Evolutionary conservation across 2,113 vertebrate species (phyloP).

Genomic region (Climacteris rufus): DNA sequence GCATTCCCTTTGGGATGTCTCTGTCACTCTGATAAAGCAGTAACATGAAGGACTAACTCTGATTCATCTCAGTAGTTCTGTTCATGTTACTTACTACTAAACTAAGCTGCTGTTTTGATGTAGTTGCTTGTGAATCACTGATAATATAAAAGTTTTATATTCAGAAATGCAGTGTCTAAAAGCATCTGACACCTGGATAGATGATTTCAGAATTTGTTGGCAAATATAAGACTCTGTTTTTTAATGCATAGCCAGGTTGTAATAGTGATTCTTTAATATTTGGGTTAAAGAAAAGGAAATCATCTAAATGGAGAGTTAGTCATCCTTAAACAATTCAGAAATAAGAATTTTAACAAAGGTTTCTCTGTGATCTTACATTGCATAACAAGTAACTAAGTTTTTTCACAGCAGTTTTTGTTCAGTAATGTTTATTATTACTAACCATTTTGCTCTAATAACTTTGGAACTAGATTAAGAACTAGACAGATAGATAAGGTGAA

Average conservation of each 20-base stretch:
- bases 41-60: neutral
- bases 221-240: neutral
- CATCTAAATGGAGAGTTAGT: neutral
- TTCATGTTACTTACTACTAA: neutral
- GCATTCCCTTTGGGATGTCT: neutral
- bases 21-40: neutral
- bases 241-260: neutral
- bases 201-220: neutral
- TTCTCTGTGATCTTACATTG: neutral
- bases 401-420: neutral
- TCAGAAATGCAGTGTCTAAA: neutral
- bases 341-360: neutral
- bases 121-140: neutral
- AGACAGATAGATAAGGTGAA: neutral
- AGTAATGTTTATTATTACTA: neutral
- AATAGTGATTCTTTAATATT: neutral
- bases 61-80: neutral
- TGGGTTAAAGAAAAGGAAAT: neutral
- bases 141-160: neutral
- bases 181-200: neutral
- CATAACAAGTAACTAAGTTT: neutral
- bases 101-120: neutral
- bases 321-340: neutral
- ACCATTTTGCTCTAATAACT: neutral
- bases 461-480: neutral